phyloP scores from a whole-genome alignment of 2,797 vertebrate genomes.

The Lutjanus campechanus region DNA sequence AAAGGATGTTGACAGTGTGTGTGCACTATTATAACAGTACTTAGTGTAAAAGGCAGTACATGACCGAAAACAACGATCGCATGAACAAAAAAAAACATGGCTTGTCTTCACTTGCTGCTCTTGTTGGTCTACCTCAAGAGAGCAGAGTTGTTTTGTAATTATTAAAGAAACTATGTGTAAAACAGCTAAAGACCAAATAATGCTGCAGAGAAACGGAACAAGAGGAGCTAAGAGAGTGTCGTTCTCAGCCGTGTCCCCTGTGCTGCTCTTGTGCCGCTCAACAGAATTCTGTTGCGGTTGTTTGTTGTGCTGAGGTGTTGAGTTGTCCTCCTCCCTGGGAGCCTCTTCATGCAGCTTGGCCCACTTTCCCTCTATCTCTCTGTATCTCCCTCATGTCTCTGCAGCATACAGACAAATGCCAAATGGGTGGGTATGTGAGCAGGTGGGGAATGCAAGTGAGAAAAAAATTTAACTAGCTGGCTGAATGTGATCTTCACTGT shows the following conservation, averaged over 20 bases:
- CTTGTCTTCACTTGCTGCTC: neutral
- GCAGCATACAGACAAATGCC: slow-evolving; percentile 54
- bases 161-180: slow-evolving; percentile 34
- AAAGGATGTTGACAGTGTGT: neutral
- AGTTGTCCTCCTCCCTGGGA: slow-evolving; percentile 52
- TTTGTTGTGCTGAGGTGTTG: slow-evolving; percentile 60
- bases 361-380: slow-evolving; percentile 45
- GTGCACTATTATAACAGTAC: too few species aligned
- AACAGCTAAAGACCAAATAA: slow-evolving; percentile 25
- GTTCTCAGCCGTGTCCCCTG: slow-evolving; percentile 17
- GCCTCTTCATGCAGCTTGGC: slow-evolving; percentile 60
- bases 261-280: slow-evolving; percentile 20
- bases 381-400: slow-evolving; percentile 23
- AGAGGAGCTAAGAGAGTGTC: neutral
- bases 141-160: neutral
- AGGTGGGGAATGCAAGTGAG: slow-evolving; percentile 29
- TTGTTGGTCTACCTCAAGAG: slow-evolving; percentile 11
- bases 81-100: neutral
- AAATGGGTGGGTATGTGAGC: slow-evolving; percentile 28
- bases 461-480: slow-evolving; percentile 30
- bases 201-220: neutral
- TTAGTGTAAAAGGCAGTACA: neutral
- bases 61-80: neutral
- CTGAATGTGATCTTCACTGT: slow-evolving; percentile 32
- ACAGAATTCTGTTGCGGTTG: slow-evolving; percentile 23